Evolutionary conservation across 2,797 vertebrate species (phyloP).

Genomic region (Typhlichthys subterraneus): DNA sequence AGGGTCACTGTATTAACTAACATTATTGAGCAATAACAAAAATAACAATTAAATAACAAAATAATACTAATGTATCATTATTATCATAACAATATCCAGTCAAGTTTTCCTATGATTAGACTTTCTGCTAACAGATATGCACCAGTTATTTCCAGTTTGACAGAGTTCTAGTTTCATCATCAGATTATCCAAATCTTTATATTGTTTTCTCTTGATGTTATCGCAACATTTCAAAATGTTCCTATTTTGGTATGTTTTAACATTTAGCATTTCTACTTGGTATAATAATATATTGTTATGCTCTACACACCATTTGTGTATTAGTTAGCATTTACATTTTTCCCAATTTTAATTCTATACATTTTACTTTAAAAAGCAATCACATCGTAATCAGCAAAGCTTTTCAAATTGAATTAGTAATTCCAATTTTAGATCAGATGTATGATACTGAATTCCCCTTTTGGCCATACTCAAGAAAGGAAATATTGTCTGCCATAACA

Average conservation of each 20-base stretch:
- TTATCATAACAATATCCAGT: constrained; percentile 96
- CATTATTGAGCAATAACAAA: constrained; percentile 84
- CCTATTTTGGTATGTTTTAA: constrained; percentile 39
- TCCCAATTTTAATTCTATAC: neutral
- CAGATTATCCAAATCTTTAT: constrained; percentile 55
- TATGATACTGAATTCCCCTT: constrained; percentile 15
- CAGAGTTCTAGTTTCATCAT: constrained; percentile 79
- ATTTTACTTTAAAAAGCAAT: neutral
- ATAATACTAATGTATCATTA: constrained; percentile 83
- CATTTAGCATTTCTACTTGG: constrained; percentile 10
- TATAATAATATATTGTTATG: constrained; percentile 23
- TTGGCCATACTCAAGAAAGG: constrained; percentile 48
- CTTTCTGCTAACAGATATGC: constrained; percentile 86
- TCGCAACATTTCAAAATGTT: constrained; percentile 37
- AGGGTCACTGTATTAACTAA: constrained; percentile 85
- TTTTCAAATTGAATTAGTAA: constrained; percentile 27
- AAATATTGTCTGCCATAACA: constrained; percentile 75
- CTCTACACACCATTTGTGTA: constrained; percentile 11
- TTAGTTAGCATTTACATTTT: constrained; percentile 14
- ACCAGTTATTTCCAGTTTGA: constrained; percentile 97
- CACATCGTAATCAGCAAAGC: neutral
- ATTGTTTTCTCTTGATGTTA: constrained; percentile 25
- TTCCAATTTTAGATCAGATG: constrained; percentile 17
- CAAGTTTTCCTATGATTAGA: constrained; percentile 92
- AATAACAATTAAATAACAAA: constrained; percentile 96